Conservation (phyloP, 2,797 vertebrate genomes). For the Hemibagrus guttatus region DNA sequence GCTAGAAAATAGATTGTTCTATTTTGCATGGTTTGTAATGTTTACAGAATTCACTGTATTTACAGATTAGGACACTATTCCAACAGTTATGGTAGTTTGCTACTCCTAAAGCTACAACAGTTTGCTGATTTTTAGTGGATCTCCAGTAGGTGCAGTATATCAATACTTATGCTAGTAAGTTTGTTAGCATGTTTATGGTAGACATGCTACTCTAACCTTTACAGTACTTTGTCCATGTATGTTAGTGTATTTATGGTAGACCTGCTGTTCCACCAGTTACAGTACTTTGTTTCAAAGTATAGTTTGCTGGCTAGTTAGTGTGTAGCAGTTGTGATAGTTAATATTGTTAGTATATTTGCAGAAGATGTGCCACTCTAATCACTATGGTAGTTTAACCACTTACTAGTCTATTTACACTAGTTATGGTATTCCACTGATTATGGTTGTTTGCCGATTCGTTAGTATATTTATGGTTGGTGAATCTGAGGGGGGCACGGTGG, state of each 20-base stretch:
- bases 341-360: background rate
- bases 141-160: background rate
- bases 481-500: no score
- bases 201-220: background rate
- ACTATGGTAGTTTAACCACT: background rate
- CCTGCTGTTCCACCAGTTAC: no score
- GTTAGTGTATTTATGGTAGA: background rate
- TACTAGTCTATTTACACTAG: background rate
- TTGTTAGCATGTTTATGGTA: background rate
- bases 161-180: background rate
- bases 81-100: background rate
- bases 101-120: no score
- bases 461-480: background rate
- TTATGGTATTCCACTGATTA: background rate
- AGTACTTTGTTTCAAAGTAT: background rate
- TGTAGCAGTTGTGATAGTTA: background rate
- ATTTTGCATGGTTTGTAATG: background rate
- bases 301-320: background rate
- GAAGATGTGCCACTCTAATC: background rate
- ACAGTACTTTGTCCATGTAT: background rate
- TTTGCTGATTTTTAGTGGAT: background rate
- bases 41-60: background rate
- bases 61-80: background rate
- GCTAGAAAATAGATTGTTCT: background rate
- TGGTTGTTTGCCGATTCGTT: background rate